Evolutionary conservation across 2,888 invertebrate genomes (phyloP), one percentile per base, ranked within the genome.

Genomic region (Acrocyrtus sp.): DNA sequence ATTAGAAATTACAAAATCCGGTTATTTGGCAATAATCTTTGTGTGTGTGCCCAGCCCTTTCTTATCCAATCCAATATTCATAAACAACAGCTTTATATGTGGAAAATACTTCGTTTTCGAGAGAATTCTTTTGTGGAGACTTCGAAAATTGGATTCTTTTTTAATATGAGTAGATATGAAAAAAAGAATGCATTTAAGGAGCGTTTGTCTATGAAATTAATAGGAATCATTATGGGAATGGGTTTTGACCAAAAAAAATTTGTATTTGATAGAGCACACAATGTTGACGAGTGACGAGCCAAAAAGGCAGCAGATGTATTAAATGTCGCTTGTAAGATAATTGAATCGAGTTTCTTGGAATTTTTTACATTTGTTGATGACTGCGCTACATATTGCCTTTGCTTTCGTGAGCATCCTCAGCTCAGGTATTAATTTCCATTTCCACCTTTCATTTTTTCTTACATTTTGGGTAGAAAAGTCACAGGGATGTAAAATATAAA

Each of bases 1-100:
- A 69, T 69, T 69, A 69, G 69, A 69, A 69, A 69, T 62, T 69
- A 69, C 48, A 61, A 34, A 62, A 69, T 69, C 69, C 69, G 69
- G 69, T 69, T 69, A 69, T 69, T 69, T 69, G 61, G 61, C 69
- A 69, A 69, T 62, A 54, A 34, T 34, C 34, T 34, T 12, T 34
- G n/a, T n/a, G n/a, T 53, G 19, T 60, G 53, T 54, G 56, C 69
- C 69, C 69, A 61, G 62, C 69, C 69, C 69, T 60, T 47, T 60
- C 60, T 17, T 29, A 10, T 47, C 29, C 48, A 60, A 47, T 60
- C 58, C 60, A 60, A 47, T 41, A 8, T 24, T 22, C 27, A 41
- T 29, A 34, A 34, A 34, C 34, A 34, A 34, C 34, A 12, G 34
- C 34, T 34, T 34, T 34, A 34, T 34, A 34, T 8, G n/a, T n/a